phyloP scores from a whole-genome alignment of 2,888 invertebrate genomes.

The Philaethria dido region DNA sequence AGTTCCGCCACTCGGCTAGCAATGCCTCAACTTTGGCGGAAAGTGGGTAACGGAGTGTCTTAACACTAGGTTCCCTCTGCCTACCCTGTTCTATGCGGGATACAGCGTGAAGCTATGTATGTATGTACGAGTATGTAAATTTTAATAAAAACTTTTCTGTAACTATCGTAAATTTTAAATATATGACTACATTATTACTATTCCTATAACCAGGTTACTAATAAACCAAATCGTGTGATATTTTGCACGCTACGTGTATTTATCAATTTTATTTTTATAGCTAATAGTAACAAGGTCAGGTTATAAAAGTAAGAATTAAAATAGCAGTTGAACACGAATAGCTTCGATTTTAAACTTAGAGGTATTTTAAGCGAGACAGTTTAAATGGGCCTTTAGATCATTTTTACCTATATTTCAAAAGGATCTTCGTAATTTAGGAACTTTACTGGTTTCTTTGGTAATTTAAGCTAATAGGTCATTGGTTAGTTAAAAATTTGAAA shows the following conservation, averaged over 20 bases:
- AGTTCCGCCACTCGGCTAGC: too few species aligned
- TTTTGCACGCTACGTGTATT: constrained; percentile 21
- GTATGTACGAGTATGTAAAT: not conserved
- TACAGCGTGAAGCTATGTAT: too few species aligned
- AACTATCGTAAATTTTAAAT: not conserved
- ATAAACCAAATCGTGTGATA: constrained; percentile 14
- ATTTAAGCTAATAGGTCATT: not conserved
- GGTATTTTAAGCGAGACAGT: constrained; percentile 17
- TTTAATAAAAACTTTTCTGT: not conserved
- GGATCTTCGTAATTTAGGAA: constrained; percentile 3
- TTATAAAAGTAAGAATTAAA: constrained; percentile 19
- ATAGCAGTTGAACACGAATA: constrained; percentile 18
- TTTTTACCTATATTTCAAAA: constrained; percentile 12
- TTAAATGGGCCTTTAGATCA: constrained; percentile 18
- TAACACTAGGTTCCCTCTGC: too few species aligned
- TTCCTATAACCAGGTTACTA: constrained; percentile 12
- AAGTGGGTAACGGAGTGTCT: too few species aligned
- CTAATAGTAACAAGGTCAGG: constrained; percentile 17
- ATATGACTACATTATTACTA: not conserved
- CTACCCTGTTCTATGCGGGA: too few species aligned
- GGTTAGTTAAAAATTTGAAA: not conserved
- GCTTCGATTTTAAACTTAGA: constrained; percentile 11
- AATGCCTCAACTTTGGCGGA: too few species aligned
- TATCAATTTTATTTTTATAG: constrained; percentile 22
- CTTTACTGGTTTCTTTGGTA: not conserved